These are phyloP conservation scores for Rynchops niger DNA, from an alignment of 2,113 vertebrate species.

Conservation along the genomic window DNA sequence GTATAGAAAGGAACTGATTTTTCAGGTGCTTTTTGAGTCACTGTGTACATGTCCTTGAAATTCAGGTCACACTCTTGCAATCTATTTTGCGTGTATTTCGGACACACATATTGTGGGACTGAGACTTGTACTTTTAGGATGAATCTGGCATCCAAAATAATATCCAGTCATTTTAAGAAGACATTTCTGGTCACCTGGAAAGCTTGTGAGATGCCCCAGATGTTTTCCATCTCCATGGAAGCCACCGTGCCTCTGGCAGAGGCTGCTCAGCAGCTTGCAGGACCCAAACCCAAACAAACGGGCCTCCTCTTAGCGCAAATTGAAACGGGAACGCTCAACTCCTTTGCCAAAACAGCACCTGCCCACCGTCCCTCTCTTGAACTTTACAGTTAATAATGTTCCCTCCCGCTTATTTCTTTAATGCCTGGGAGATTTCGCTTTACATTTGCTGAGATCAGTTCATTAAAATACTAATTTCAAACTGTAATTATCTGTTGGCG, in stretches of 20 bases:
- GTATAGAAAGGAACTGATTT: background rate
- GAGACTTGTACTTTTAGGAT: background rate
- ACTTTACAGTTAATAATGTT: constrained; percentile 47
- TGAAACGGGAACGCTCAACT: background rate
- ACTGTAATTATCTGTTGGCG: constrained; percentile 76
- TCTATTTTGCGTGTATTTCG: background rate
- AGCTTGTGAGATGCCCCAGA: background rate
- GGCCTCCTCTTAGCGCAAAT: background rate
- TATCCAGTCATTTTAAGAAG: background rate
- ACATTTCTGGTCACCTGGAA: background rate
- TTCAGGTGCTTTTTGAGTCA: background rate
- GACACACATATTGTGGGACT: fast-evolving
- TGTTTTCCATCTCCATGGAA: background rate
- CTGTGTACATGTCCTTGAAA: background rate
- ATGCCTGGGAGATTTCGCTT: constrained; percentile 70
- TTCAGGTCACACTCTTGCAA: background rate
- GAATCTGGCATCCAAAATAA: background rate
- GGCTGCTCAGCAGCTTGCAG: background rate
- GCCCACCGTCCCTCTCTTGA: constrained; percentile 42
- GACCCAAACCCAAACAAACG: background rate
- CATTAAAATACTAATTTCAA: constrained; percentile 79
- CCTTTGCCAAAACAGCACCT: constrained; percentile 38
- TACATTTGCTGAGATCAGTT: constrained; percentile 71
- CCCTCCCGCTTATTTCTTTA: constrained; percentile 56
- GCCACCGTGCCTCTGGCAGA: background rate